Evolutionary conservation across 2,113 vertebrate species (phyloP).

Genomic region (Ailuropoda melanoleuca): DNA sequence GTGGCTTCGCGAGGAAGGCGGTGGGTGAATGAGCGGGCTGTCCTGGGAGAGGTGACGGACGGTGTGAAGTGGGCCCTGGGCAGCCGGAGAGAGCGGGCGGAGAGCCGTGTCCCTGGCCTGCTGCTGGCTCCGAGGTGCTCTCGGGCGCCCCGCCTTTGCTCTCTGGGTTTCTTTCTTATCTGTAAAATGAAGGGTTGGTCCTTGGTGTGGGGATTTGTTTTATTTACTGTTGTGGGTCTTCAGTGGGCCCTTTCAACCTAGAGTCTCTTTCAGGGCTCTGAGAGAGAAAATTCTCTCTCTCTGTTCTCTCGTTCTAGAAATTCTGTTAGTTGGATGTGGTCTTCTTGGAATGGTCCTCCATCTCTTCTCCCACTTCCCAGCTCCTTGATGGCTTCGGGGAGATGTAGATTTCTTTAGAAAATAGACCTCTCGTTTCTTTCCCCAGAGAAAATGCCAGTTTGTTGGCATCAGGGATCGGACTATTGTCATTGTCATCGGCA

Average conservation of each 20-base stretch:
- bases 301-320: background rate
- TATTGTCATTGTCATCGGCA: background rate
- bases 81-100: background rate
- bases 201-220: background rate
- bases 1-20: background rate
- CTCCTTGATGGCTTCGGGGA: background rate
- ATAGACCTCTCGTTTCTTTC: background rate
- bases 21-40: background rate
- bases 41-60: rapidly evolving
- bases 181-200: background rate
- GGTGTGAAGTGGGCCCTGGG: rapidly evolving
- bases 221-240: background rate
- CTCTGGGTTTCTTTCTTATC: background rate
- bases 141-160: background rate
- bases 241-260: background rate
- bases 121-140: background rate
- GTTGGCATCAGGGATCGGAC: background rate
- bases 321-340: background rate
- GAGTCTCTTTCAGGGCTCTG: background rate
- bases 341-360: background rate
- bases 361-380: background rate
- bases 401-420: background rate
- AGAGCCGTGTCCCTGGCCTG: rapidly evolving
- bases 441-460: background rate
- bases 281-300: background rate